Base-by-base conservation (phyloP, 2,113 vertebrate species). In the Parotia lawesii region DNA sequence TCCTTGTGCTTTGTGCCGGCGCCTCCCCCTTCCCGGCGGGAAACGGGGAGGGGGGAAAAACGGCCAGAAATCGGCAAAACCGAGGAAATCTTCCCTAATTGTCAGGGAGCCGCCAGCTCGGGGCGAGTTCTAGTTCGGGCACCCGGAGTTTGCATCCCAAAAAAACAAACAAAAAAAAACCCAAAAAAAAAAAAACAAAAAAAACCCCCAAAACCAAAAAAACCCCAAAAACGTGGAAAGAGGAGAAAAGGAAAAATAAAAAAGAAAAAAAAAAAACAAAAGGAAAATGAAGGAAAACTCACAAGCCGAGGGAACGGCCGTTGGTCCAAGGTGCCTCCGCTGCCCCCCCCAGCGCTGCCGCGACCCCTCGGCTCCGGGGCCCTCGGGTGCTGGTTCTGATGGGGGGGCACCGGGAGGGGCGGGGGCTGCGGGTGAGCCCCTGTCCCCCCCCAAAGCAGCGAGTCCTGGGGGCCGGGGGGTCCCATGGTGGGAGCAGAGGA, bases 1-100 rank as follows among this genome's bases (percentile, higher is more conserved):
- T 93, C 95, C 96, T 97, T 98, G 97, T 98, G 98, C 97, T 98
- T 97, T 96, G 94, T 93, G 97, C 94, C 93, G 61, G 90, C 87
- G 69, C 95, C 96, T 95, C 90, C 96, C 93, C 65, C 95, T 95
- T 94, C 87, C 90, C 37, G 22, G 71, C 53, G 77, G 65, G 75
- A 53, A 35, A 73, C 38, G 31, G 33, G 31, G 38, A 15, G 20
- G 53, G 8, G 11, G 20, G 6, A 10, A 38, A 37, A 78, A 71
- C 24, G 28, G 73, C 18, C 42, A 53, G 23, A 53, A 90, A 81
- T 51, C 48, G n/a, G 45, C 31, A 35, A 66, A 85, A 69, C 23
- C 4, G 27, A 86, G 47, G 94, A 95, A 92, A 44, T 89, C 60
- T 79, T 60, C 70, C 92, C 77, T 42, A 83, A 54, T 44, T 61